Evolutionary conservation across 2,797 vertebrate genomes (phyloP).

Genomic region (Artibeus lituratus): DNA sequence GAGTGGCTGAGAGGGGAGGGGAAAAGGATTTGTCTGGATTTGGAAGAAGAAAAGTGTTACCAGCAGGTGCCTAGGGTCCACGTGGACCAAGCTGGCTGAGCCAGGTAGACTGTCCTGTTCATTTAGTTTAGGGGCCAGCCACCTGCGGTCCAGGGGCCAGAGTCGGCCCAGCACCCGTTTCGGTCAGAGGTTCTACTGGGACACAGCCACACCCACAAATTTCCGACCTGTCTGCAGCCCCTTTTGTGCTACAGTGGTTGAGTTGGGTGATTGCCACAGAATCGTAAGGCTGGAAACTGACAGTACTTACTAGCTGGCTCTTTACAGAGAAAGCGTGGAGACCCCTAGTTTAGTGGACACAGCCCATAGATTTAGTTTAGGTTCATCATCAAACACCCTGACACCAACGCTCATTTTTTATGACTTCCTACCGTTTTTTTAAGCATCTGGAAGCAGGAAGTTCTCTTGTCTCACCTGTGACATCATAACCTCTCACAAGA

Average conservation of each 20-base stretch:
- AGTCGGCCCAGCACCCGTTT: neutral
- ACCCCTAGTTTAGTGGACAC: too few species aligned
- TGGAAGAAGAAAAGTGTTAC: accelerated
- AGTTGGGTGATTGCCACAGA: neutral
- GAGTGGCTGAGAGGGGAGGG: neutral
- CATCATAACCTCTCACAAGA: neutral
- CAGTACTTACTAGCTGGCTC: neutral
- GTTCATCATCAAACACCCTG: neutral
- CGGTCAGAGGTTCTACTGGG: neutral
- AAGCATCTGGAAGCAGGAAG: neutral
- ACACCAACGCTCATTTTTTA: neutral
- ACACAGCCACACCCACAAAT: too few species aligned
- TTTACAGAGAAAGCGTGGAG: neutral
- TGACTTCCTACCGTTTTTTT: neutral
- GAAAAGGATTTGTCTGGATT: accelerated
- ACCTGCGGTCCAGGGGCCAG: accelerated
- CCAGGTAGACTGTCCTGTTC: neutral
- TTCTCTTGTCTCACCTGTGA: neutral
- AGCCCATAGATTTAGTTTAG: neutral
- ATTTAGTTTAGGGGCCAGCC: neutral
- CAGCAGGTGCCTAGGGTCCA: accelerated
- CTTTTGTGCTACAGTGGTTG: accelerated
- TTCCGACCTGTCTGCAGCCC: neutral
- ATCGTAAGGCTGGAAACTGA: too few species aligned
- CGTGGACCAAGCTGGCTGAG: accelerated